A percentile compares a stretch with the other conserved stretches of the same genome.
Conservation (phyloP, 2,797 vertebrate genomes). For the Helicolenus hilgendorfi region DNA sequence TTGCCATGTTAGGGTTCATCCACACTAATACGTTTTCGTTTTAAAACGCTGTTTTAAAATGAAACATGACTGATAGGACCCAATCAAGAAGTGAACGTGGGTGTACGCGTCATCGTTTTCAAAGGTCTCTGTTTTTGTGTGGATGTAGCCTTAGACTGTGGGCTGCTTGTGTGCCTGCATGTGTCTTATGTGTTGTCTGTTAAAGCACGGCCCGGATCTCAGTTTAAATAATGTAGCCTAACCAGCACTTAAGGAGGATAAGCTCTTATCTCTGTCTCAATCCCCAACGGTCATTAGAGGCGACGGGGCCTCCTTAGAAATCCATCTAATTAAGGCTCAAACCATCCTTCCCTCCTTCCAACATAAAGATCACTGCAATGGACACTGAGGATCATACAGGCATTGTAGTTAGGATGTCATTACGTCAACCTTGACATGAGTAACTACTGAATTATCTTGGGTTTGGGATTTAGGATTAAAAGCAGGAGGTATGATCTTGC, state of each 20-base stretch:
- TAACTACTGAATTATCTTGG: background rate
- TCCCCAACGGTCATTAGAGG: constrained; percentile 78
- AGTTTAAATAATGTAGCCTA: constrained; percentile 67
- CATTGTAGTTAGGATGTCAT: constrained; percentile 10
- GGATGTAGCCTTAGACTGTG: background rate
- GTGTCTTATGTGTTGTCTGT: constrained; percentile 30
- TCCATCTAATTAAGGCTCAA: constrained; percentile 76
- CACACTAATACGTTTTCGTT: no score
- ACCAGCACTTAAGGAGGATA: constrained; percentile 71
- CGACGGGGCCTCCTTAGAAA: constrained; percentile 51
- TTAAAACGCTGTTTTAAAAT: no score
- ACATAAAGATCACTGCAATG: constrained; percentile 18
- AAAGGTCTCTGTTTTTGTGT: background rate
- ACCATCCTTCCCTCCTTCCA: constrained; percentile 32
- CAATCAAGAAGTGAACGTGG: no score
- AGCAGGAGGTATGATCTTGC: background rate
- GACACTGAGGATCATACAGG: constrained; percentile 10
- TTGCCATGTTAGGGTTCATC: background rate
- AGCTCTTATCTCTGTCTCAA: constrained; percentile 78
- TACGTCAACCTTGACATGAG: background rate
- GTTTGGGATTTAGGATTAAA: background rate
- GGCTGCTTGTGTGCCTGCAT: constrained; percentile 5
- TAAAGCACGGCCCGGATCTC: constrained; percentile 56
- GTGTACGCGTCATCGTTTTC: background rate
- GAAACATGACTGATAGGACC: no score